Percentiles rank a stretch among this genome's conserved stretches.
phyloP scores from a whole-genome alignment of 2,888 invertebrate species.

The Trissoscelio sp. region DNA sequence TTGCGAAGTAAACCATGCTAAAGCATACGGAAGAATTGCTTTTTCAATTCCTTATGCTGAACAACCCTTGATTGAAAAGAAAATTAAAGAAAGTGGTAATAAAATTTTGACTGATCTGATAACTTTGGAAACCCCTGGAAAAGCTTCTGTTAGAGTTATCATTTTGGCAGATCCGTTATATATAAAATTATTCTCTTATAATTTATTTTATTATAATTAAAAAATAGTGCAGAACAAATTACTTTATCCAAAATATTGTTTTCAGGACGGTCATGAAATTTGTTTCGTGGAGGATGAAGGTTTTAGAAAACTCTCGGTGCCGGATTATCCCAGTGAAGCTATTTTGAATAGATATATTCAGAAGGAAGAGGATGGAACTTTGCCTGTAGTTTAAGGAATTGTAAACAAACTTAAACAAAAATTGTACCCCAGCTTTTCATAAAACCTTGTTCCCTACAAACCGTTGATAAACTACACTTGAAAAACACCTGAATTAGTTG shows the following conservation, averaged over 20 bases:
- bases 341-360: slow-evolving; percentile 90
- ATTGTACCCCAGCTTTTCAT: too few relatives aligned
- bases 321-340: slow-evolving; percentile 93
- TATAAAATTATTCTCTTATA: slow-evolving; percentile 5
- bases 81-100: slow-evolving; percentile 88
- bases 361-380: slow-evolving; percentile 84
- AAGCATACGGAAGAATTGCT: slow-evolving; percentile 97
- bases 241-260: slow-evolving; percentile 67
- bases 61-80: slow-evolving; percentile 90
- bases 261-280: slow-evolving; percentile 96
- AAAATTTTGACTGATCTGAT: slow-evolving; percentile 95
- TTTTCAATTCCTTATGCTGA: slow-evolving; percentile 93
- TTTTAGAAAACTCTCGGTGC: slow-evolving; percentile 93
- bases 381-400: slow-evolving; percentile 53
- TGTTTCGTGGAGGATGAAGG: slow-evolving; percentile 99
- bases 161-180: slow-evolving; percentile 95
- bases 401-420: too few relatives aligned
- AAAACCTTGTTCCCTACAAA: too few relatives aligned
- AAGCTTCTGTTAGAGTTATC: slow-evolving; percentile 97
- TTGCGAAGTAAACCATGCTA: slow-evolving; percentile 90
- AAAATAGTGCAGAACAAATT: too few relatives aligned
- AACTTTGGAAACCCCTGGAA: slow-evolving; percentile 98
- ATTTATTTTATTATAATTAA: too few relatives aligned
- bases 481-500: too few relatives aligned
- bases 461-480: too few relatives aligned